Percentiles rank a stretch among this genome's conserved stretches.
These are phyloP conservation scores for Rhabdomys dilectus DNA, from an alignment of 2,113 vertebrate genomes.

Conservation along the genomic window DNA sequence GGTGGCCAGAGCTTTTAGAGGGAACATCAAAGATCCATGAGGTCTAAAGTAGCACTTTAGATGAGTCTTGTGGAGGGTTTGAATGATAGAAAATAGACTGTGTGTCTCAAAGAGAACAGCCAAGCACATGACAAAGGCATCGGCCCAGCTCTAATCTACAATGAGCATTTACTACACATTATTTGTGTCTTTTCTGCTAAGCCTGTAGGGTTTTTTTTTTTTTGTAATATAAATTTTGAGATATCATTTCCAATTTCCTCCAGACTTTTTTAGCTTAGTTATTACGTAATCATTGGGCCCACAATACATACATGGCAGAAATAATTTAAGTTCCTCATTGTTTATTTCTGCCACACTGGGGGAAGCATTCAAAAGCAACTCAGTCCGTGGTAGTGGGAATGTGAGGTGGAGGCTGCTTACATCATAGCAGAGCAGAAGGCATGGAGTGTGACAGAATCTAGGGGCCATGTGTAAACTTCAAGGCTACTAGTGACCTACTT, in stretches of 20 bases:
- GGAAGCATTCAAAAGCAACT: background rate
- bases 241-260: background rate
- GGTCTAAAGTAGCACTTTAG: background rate
- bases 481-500: no score
- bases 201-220: background rate
- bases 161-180: background rate
- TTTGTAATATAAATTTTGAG: background rate
- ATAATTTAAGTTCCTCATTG: background rate
- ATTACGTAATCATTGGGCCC: background rate
- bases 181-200: background rate
- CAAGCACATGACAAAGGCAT: background rate
- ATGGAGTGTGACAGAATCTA: background rate
- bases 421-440: no score
- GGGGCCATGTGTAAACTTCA: background rate
- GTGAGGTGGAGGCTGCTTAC: no score
- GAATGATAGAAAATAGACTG: no score
- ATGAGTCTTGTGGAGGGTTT: background rate
- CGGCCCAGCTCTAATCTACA: background rate
- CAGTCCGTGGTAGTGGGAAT: no score
- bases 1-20: background rate
- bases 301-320: background rate
- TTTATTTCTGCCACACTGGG: background rate
- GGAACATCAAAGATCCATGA: background rate
- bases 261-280: no score
- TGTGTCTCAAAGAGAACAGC: background rate